phyloP scores from a whole-genome alignment of 2,888 invertebrate species.

The Anarsia innoxiella region DNA sequence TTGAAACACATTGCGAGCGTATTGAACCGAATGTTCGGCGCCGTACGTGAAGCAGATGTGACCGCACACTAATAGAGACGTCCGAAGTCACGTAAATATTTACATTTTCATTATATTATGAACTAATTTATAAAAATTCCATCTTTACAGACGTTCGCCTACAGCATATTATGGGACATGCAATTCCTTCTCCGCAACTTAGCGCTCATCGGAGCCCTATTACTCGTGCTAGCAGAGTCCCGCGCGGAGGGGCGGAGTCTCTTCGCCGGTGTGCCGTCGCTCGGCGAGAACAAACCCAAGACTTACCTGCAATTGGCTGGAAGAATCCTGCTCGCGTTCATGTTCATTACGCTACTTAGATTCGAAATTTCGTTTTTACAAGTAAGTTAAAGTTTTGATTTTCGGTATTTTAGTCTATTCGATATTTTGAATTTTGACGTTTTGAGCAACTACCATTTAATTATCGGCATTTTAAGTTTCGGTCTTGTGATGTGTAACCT shows the following conservation, averaged over 20 bases:
- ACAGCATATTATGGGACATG: slow-evolving; percentile 98
- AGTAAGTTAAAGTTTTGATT: slow-evolving; percentile 54
- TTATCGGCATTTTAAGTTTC: too few relatives aligned
- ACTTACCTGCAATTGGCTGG: slow-evolving; percentile 97
- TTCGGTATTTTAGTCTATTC: neutral
- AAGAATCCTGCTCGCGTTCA: slow-evolving; percentile 95
- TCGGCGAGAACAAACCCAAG: slow-evolving; percentile 97
- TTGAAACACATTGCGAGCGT: too few relatives aligned
- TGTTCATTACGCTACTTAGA: slow-evolving; percentile 97
- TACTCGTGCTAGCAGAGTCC: slow-evolving; percentile 97
- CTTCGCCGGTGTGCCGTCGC: slow-evolving; percentile 95
- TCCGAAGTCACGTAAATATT: too few relatives aligned
- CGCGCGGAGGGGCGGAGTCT: slow-evolving; percentile 94
- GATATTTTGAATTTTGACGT: neutral
- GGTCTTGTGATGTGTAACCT: too few relatives aligned
- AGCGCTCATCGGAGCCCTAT: slow-evolving; percentile 96
- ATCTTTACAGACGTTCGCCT: slow-evolving; percentile 87
- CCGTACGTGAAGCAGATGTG: too few relatives aligned
- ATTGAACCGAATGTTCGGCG: too few relatives aligned
- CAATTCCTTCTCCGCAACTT: slow-evolving; percentile 97
- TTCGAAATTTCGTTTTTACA: slow-evolving; percentile 94
- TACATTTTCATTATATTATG: too few relatives aligned
- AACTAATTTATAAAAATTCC: too few relatives aligned
- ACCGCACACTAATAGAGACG: too few relatives aligned
- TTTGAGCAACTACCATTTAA: too few relatives aligned